Conservation (phyloP, 2,888 invertebrate species). For the Phragmatobia fuliginosa region DNA sequence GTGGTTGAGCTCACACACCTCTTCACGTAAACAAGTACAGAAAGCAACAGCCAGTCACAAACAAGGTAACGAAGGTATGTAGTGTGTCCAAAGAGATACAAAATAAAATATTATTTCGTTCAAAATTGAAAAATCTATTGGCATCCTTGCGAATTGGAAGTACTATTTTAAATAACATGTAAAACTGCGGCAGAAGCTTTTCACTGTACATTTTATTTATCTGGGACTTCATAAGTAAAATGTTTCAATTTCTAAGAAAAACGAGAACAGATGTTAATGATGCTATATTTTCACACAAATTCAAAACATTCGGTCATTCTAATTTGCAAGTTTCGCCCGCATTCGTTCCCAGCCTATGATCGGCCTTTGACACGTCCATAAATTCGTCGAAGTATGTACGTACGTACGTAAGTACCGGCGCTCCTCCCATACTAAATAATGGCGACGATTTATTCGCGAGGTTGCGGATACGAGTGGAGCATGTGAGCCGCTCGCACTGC, state of each 20-base stretch:
- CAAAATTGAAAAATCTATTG: too few species aligned
- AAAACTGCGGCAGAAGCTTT: not conserved
- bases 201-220: not conserved
- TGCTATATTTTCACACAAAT: slow-evolving; percentile 47
- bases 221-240: slow-evolving; percentile 8
- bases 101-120: too few species aligned
- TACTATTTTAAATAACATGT: not conserved
- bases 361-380: slow-evolving; percentile 76
- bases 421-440: slow-evolving; percentile 80
- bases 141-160: not conserved
- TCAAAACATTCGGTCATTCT: slow-evolving; percentile 54
- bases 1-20: not conserved
- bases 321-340: slow-evolving; percentile 60
- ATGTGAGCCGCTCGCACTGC: slow-evolving; percentile 69
- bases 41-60: not conserved
- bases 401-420: slow-evolving; percentile 71
- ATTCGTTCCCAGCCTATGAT: slow-evolving; percentile 72
- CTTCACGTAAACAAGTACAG: not conserved
- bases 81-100: not conserved
- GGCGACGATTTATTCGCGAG: slow-evolving; percentile 76
- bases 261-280: slow-evolving; percentile 40
- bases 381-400: slow-evolving; percentile 72
- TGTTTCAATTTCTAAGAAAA: slow-evolving; percentile 35
- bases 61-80: not conserved
- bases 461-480: slow-evolving; percentile 71